A percentile compares a stretch with the other conserved stretches of the same genome.
phyloP scores from a whole-genome alignment of 1,140 invertebrate genomes.

The Drosophila hydei region DNA sequence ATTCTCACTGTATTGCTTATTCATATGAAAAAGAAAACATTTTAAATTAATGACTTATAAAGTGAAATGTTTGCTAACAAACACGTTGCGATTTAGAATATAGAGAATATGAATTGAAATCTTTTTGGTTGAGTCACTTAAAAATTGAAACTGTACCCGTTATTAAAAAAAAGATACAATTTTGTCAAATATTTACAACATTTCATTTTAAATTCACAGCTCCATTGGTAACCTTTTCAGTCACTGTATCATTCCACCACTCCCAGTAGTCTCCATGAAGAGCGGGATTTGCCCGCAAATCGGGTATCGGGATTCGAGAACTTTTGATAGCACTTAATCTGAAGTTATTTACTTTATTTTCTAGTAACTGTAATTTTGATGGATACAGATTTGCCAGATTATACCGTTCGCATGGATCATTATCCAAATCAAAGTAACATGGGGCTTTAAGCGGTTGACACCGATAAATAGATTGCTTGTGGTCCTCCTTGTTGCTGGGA shows the following conservation, averaged over 20 bases:
- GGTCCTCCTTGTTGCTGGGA: slow-evolving; percentile 39
- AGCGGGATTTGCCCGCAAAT: slow-evolving; percentile 53
- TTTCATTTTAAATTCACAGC: too few species aligned
- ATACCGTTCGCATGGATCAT: slow-evolving; percentile 91
- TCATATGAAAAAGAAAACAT: too few species aligned
- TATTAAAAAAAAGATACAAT: too few species aligned
- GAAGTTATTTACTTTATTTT: slow-evolving; percentile 62
- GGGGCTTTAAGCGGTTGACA: slow-evolving; percentile 85
- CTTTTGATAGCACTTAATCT: slow-evolving; percentile 40
- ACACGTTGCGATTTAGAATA: too few species aligned
- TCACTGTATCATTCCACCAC: slow-evolving; percentile 67
- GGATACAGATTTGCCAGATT: slow-evolving; percentile 86
- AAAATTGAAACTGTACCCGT: too few species aligned
- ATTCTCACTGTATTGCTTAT: too few species aligned
- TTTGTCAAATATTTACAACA: too few species aligned
- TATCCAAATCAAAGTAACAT: slow-evolving; percentile 90
- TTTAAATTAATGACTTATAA: too few species aligned
- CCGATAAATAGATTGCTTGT: slow-evolving; percentile 35
- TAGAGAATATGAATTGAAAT: too few species aligned
- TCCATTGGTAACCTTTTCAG: slow-evolving; percentile 13
- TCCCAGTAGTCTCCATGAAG: slow-evolving; percentile 64
- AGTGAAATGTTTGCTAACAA: too few species aligned
- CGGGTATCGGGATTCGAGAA: slow-evolving; percentile 41
- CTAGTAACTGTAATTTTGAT: slow-evolving; percentile 50
- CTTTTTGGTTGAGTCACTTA: too few species aligned